Conservation (phyloP, 2,797 vertebrate species). For the Etheostoma nigrum region DNA sequence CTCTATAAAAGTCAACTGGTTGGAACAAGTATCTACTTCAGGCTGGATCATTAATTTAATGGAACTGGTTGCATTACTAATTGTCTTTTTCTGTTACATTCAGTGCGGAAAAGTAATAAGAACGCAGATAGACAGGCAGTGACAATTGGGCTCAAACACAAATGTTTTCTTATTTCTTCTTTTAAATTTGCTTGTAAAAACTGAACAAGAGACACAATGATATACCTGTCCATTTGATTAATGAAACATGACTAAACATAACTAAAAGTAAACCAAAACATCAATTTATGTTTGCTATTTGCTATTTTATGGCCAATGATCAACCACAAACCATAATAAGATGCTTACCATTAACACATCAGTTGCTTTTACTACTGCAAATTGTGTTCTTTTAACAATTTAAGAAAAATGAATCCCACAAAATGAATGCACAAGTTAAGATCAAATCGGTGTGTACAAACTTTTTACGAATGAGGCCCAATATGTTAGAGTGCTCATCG, state of each 20-base stretch:
- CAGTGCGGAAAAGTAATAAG: not conserved
- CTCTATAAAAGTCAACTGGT: conserved; percentile 11
- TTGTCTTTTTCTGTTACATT: not conserved
- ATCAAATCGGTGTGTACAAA: not conserved
- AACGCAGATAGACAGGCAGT: not conserved
- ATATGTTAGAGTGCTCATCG: not conserved
- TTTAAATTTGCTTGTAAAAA: not conserved
- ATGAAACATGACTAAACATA: not conserved
- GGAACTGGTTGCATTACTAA: not conserved
- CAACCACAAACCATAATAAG: not conserved
- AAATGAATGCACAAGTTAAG: not conserved
- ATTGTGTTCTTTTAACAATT: not conserved
- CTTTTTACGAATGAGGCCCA: not conserved
- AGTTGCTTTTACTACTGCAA: too few species aligned
- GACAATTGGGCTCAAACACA: not conserved
- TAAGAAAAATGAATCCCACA: not conserved
- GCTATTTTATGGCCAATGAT: not conserved
- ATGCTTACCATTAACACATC: not conserved
- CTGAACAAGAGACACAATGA: not conserved
- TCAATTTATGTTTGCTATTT: not conserved
- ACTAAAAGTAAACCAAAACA: not conserved
- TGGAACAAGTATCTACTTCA: conserved; percentile 5
- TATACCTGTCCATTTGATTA: not conserved
- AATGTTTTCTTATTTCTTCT: not conserved
- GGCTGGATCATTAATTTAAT: conserved; percentile 11